These are phyloP conservation scores for Phalera bucephala DNA, from an alignment of 2,888 invertebrate genomes.

Conservation along the genomic window DNA sequence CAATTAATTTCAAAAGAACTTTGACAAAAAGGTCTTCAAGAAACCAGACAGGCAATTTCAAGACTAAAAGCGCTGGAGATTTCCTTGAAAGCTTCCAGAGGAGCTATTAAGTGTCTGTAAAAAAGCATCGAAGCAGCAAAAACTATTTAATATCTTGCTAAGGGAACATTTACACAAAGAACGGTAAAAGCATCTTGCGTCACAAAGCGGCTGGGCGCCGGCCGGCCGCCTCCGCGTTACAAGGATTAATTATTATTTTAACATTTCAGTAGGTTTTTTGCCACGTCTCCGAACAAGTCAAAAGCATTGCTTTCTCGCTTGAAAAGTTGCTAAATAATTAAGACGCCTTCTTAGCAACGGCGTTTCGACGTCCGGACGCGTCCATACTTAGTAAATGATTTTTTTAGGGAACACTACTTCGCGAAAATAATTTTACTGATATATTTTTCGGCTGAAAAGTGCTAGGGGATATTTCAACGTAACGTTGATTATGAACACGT, in stretches of 20 bases:
- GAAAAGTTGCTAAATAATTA: slow-evolving; percentile 81
- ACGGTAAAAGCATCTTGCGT: slow-evolving; percentile 60
- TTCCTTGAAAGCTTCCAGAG: slow-evolving; percentile 39
- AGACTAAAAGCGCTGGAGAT: too few relatives aligned
- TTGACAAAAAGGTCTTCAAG: too few relatives aligned
- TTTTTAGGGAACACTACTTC: slow-evolving; percentile 37
- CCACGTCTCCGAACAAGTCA: slow-evolving; percentile 68
- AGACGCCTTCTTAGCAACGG: slow-evolving; percentile 71
- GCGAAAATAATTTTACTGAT: slow-evolving; percentile 34
- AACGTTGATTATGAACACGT: too few relatives aligned
- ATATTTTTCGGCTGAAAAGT: slow-evolving; percentile 23
- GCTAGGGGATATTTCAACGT: too few relatives aligned
- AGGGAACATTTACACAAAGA: slow-evolving; percentile 65
- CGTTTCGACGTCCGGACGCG: slow-evolving; percentile 60
- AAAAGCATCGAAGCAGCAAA: slow-evolving; percentile 68
- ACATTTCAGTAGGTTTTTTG: slow-evolving; percentile 76
- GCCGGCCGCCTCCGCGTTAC: slow-evolving; percentile 45
- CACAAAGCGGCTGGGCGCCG: slow-evolving; percentile 51
- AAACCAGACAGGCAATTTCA: too few relatives aligned
- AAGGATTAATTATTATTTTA: slow-evolving; percentile 83
- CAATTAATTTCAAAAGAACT: too few relatives aligned
- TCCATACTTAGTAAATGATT: slow-evolving; percentile 51
- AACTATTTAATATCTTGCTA: slow-evolving; percentile 78
- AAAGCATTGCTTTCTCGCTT: slow-evolving; percentile 76
- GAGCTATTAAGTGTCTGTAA: slow-evolving; percentile 47